Percentiles rank a stretch among this genome's conserved stretches.
Evolutionary conservation across 2,113 vertebrate species (phyloP).

Genomic region (Pseudopipra pipra): DNA sequence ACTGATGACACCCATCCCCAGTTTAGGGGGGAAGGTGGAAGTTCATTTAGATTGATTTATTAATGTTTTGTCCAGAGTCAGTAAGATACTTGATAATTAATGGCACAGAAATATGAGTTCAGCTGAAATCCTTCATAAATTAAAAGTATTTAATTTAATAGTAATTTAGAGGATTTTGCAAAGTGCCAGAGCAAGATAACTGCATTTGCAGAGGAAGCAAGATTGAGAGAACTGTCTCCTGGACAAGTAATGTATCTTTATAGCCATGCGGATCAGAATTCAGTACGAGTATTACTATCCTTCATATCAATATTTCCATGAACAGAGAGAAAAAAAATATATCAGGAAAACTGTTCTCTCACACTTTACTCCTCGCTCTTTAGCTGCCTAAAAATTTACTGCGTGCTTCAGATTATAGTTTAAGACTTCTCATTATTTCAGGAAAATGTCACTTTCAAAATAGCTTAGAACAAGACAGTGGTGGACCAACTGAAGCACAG

Average conservation of each 20-base stretch:
- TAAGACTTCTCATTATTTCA: conserved; percentile 16
- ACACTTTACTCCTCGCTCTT: neutral
- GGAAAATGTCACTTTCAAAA: conserved; percentile 16
- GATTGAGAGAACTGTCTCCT: neutral
- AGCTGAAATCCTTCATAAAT: conserved; percentile 44
- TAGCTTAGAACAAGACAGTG: neutral
- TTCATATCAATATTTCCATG: neutral
- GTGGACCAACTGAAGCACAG: neutral
- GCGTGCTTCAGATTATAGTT: neutral
- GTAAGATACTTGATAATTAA: conserved; percentile 30
- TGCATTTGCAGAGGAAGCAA: conserved; percentile 22
- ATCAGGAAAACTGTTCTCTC: neutral
- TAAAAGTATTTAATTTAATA: conserved; percentile 51
- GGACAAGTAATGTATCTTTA: conserved; percentile 31
- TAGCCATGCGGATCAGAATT: neutral
- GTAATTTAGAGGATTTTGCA: conserved; percentile 50
- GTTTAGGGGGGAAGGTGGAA: neutral
- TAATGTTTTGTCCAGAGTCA: conserved; percentile 26
- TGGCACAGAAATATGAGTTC: conserved; percentile 28
- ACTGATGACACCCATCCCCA: neutral
- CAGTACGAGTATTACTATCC: neutral
- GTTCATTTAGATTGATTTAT: conserved; percentile 32
- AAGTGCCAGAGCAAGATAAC: conserved; percentile 23
- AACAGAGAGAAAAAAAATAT: neutral
- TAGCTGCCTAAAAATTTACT: conserved; percentile 10